phyloP scores from a whole-genome alignment of 1,140 invertebrate species.

The Mylabris phalerata region DNA sequence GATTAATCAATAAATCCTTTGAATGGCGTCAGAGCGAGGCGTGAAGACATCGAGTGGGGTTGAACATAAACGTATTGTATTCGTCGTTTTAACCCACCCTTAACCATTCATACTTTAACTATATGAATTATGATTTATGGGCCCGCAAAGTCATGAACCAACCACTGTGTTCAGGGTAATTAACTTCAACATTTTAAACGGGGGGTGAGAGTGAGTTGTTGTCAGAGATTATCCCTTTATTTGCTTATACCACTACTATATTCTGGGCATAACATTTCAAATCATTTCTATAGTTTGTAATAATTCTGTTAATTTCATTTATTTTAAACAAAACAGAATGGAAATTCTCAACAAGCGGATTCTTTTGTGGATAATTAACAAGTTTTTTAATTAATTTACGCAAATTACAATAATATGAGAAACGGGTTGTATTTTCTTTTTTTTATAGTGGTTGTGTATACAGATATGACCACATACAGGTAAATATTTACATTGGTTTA shows the following conservation, averaged over 20 bases:
- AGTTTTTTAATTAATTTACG: conserved; percentile 1
- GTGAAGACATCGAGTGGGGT: conserved; percentile 26
- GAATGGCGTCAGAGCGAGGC: conserved; percentile 24
- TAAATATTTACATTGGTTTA: conserved; percentile 12
- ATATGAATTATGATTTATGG: conserved; percentile 37
- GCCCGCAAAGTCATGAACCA: conserved; percentile 29
- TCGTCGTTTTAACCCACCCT: conserved; percentile 20
- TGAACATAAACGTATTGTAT: conserved; percentile 23
- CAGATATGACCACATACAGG: conserved; percentile 3
- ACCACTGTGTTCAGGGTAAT: conserved; percentile 35
- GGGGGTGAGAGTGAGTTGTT: no score
- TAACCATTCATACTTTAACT: neutral
- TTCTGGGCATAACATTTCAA: conserved; percentile 4
- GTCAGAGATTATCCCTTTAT: conserved; percentile 6
- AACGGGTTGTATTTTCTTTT: no score
- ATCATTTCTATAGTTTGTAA: neutral
- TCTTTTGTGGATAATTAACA: conserved; percentile 6
- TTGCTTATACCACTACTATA: neutral
- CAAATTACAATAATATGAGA: neutral
- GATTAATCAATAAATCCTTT: conserved; percentile 15
- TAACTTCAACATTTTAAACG: conserved; percentile 25
- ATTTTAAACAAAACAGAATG: no score
- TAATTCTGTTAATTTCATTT: no score
- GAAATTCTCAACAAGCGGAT: neutral
- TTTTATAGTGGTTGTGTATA: neutral